A percentile compares a stretch with the other conserved stretches of the same genome.
Evolutionary conservation across 2,113 vertebrate species (phyloP).

Genomic region (Redunca redunca): DNA sequence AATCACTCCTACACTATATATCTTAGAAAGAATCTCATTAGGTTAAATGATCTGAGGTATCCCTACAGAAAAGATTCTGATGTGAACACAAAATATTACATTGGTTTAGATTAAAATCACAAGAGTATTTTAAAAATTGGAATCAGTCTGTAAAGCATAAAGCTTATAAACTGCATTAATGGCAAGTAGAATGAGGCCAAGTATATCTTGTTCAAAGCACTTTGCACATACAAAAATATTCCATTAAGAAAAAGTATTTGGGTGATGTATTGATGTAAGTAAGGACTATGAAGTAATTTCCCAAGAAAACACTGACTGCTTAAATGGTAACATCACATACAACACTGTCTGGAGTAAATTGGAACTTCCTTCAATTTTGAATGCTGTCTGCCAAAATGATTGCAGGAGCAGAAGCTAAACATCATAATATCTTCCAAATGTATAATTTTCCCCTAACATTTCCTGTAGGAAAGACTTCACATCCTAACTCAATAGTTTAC

Average conservation of each 20-base stretch:
- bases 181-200: neutral
- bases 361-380: conserved; percentile 15
- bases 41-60: neutral
- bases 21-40: neutral
- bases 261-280: neutral
- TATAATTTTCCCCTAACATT: neutral
- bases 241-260: conserved; percentile 27
- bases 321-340: conserved; percentile 1
- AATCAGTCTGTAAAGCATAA: neutral
- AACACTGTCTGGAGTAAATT: neutral
- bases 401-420: neutral
- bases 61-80: neutral
- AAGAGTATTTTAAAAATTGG: neutral
- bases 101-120: conserved; percentile 16
- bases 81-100: neutral
- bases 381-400: neutral
- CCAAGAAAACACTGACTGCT: neutral
- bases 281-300: conserved; percentile 4
- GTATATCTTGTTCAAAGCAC: neutral
- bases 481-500: neutral
- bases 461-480: neutral
- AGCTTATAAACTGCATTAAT: neutral
- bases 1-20: neutral
- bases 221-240: conserved; percentile 28
- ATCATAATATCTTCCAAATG: neutral